Conservation (phyloP, 2,888 invertebrate species). For the Baccha elongata region DNA sequence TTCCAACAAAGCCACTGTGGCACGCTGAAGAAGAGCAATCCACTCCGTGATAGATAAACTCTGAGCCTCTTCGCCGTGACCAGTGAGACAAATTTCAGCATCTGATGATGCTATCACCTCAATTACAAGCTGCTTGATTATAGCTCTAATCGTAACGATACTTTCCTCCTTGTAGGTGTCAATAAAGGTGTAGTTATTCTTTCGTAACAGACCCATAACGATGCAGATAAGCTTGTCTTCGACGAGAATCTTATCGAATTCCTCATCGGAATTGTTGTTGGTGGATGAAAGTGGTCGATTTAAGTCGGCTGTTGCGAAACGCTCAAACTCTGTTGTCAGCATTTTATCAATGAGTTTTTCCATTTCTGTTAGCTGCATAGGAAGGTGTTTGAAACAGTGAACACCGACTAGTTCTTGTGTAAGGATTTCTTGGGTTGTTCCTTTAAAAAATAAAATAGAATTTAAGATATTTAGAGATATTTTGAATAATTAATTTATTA, state of each 20-base stretch:
- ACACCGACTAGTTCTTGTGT: constrained; percentile 95
- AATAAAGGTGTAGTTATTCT: constrained; percentile 94
- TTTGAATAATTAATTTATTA: too few relatives aligned
- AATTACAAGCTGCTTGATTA: constrained; percentile 94
- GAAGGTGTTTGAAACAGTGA: constrained; percentile 96
- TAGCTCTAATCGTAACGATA: constrained; percentile 92
- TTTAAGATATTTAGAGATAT: too few relatives aligned
- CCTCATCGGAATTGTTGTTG: constrained; percentile 77
- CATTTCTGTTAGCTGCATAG: constrained; percentile 97
- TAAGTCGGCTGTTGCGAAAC: constrained; percentile 94
- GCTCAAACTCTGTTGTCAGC: constrained; percentile 96
- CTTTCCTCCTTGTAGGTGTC: constrained; percentile 94
- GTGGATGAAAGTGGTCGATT: constrained; percentile 89
- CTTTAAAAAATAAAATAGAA: constrained; percentile 38
- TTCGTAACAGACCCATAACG: constrained; percentile 94
- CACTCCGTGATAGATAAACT: constrained; percentile 87
- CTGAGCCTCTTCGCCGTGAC: constrained; percentile 82
- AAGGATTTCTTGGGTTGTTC: constrained; percentile 96
- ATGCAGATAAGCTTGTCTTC: constrained; percentile 94
- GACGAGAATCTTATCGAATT: constrained; percentile 84
- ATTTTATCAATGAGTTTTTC: constrained; percentile 97
- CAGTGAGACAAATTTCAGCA: constrained; percentile 84
- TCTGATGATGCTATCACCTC: constrained; percentile 87
- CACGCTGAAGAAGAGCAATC: constrained; percentile 86
- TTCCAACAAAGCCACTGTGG: constrained; percentile 86